These are phyloP conservation scores for Halictus rubicundus DNA, from an alignment of 1,140 invertebrate species.

Conservation along the genomic window DNA sequence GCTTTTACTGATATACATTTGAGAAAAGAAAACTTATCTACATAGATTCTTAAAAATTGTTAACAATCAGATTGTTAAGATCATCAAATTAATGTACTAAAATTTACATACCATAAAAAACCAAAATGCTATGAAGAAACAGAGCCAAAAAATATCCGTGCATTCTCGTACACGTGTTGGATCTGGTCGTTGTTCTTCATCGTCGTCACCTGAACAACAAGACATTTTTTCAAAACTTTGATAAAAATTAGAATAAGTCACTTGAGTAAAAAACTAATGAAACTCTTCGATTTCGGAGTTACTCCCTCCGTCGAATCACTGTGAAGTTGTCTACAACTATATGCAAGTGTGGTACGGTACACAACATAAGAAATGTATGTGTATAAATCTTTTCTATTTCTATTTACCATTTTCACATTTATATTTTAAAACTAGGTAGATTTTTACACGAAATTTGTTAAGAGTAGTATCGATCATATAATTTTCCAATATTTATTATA, in stretches of 20 bases:
- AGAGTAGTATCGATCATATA: not conserved
- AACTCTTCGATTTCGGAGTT: conserved; percentile 19
- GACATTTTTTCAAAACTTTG: conserved; percentile 65
- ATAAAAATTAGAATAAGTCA: conserved; percentile 15
- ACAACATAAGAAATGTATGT: not conserved
- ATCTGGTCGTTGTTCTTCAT: conserved; percentile 71
- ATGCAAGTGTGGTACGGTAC: not conserved
- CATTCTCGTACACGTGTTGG: conserved; percentile 83
- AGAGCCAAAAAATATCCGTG: conserved; percentile 93
- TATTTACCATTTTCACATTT: not conserved
- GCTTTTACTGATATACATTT: not conserved
- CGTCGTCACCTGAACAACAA: conserved; percentile 73
- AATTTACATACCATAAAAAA: conserved; percentile 88
- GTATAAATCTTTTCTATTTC: not conserved
- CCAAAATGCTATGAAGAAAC: conserved; percentile 92
- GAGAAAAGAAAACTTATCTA: not conserved
- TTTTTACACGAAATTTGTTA: not conserved
- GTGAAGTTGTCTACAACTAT: conserved; percentile 24
- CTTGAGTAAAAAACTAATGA: conserved; percentile 20
- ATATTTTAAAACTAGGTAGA: not conserved
- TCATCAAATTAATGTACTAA: not conserved
- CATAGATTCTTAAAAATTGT: conserved; percentile 6
- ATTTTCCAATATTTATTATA: not conserved
- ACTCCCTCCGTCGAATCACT: conserved; percentile 27
- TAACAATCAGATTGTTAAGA: not conserved